Conservation (phyloP, 2,113 vertebrate genomes). For the Nibea coibor region DNA sequence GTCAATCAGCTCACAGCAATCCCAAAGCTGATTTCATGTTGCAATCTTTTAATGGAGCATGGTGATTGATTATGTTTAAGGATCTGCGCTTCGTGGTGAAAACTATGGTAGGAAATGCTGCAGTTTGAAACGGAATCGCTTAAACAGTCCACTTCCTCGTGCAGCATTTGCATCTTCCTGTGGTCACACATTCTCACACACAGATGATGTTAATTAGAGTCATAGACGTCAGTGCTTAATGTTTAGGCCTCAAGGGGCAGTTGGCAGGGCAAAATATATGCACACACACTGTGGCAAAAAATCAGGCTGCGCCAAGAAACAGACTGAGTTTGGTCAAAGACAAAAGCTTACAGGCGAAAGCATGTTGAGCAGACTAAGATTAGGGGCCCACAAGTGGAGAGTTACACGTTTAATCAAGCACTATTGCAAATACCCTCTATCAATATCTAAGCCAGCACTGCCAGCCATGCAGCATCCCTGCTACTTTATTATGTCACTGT, state of each 20-base stretch:
- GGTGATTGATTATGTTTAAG: background rate
- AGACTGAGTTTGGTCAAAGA: background rate
- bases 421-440: background rate
- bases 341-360: background rate
- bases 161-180: background rate
- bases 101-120: background rate
- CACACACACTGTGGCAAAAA: background rate
- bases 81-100: background rate
- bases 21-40: background rate
- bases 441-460: background rate
- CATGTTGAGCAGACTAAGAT: background rate
- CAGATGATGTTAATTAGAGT: conserved; percentile 41
- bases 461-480: background rate
- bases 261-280: background rate
- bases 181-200: conserved; percentile 3
- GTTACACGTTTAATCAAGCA: background rate
- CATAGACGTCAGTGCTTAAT: background rate
- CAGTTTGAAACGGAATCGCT: background rate
- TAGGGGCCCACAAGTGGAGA: background rate
- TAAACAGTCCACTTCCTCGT: background rate
- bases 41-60: background rate
- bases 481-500: background rate
- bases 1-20: background rate
- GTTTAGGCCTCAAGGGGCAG: background rate
- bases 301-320: background rate